phyloP scores from a whole-genome alignment of 2,888 invertebrate genomes.

The Lordiphosa andalusiaca region DNA sequence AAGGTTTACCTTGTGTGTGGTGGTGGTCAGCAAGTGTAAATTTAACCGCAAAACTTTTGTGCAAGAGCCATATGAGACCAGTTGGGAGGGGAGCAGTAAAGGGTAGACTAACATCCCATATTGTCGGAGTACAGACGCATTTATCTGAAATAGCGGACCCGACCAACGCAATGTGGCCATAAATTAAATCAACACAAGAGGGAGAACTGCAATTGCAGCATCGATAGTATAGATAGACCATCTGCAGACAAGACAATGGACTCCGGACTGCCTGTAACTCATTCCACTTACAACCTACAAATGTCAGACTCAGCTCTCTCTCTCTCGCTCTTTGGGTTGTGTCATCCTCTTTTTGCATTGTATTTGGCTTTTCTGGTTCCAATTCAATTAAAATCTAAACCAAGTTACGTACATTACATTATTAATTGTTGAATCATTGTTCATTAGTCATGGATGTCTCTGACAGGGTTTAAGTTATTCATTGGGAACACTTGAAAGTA shows the following conservation, averaged over 20 bases:
- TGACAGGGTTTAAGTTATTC: constrained; percentile 35
- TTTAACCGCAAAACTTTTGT: constrained; percentile 60
- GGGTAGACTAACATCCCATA: constrained; percentile 32
- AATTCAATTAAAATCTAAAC: constrained; percentile 47
- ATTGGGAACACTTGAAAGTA: too few species aligned
- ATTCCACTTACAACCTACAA: constrained; percentile 32
- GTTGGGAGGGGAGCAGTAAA: constrained; percentile 1
- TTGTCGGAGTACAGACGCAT: constrained; percentile 69
- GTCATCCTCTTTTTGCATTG: constrained; percentile 38
- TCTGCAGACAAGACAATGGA: constrained; percentile 54
- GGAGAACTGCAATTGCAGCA: constrained; percentile 28
- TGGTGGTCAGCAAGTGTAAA: constrained; percentile 43
- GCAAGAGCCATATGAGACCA: constrained; percentile 45
- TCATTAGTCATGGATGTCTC: too few species aligned
- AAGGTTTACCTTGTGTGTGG: constrained; percentile 60
- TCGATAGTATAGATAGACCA: constrained; percentile 38
- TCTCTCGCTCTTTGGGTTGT: constrained; percentile 7
- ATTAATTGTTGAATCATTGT: constrained; percentile 24
- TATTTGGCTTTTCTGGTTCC: constrained; percentile 40
- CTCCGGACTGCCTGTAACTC: constrained; percentile 16
- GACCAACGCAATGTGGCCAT: constrained; percentile 54
- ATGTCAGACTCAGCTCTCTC: constrained; percentile 36
- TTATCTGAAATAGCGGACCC: constrained; percentile 59
- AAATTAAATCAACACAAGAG: constrained; percentile 64
- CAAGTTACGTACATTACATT: constrained; percentile 11